Evolutionary conservation across 2,797 vertebrate genomes (phyloP).

Genomic region (Sylvilagus floridanus): DNA sequence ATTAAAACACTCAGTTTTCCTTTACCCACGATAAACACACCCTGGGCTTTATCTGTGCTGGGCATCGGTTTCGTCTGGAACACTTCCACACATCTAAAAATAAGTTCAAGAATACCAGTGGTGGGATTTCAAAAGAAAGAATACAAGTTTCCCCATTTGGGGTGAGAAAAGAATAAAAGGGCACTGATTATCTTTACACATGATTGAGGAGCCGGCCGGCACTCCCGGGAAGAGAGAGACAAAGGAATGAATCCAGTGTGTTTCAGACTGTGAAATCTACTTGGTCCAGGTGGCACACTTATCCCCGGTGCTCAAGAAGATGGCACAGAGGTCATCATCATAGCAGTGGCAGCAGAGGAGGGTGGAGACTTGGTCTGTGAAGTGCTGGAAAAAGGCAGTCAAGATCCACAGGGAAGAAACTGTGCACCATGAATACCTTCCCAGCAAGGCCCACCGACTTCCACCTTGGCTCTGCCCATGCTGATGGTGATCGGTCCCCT

Average conservation of each 20-base stretch:
- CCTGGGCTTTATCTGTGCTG: constrained; percentile 69
- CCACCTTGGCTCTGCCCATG: not conserved
- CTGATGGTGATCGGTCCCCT: not conserved
- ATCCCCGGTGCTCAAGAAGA: not conserved
- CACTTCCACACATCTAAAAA: constrained; percentile 79
- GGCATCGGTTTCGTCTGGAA: constrained; percentile 83
- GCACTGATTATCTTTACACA: constrained; percentile 72
- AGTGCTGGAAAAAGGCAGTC: not conserved
- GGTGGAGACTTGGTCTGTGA: not conserved
- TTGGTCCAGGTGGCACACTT: not conserved
- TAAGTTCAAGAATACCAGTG: constrained; percentile 78
- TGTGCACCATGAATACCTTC: not conserved
- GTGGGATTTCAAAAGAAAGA: constrained; percentile 78
- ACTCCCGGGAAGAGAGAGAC: constrained; percentile 46
- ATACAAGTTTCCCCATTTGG: constrained; percentile 60
- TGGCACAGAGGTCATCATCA: not conserved
- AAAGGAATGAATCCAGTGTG: not conserved
- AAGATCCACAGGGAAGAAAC: constrained; percentile 2
- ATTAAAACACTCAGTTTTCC: constrained; percentile 72
- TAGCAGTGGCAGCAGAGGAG: not conserved
- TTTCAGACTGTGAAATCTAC: constrained; percentile 33
- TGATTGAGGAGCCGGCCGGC: constrained; percentile 32
- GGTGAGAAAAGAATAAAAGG: constrained; percentile 71
- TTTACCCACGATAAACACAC: constrained; percentile 66
- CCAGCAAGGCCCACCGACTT: not conserved